A percentile compares a stretch with the other conserved stretches of the same genome.
Evolutionary conservation across 2,888 invertebrate species (phyloP).

Genomic region (Chironomus riparius): DNA sequence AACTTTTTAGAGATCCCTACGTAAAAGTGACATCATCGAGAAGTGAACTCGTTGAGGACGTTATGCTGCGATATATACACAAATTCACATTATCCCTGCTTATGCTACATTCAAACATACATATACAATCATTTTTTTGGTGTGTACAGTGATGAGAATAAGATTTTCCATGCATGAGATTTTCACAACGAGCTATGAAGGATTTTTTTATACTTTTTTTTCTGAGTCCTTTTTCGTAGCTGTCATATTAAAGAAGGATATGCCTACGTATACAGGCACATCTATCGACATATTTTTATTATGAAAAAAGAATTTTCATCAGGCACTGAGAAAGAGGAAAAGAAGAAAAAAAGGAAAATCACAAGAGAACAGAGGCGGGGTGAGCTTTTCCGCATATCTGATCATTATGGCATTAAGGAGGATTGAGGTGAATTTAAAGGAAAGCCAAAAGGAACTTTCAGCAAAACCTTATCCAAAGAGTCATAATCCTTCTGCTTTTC

Average conservation of each 20-base stretch:
- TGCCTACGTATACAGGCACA: neutral
- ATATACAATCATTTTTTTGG: neutral
- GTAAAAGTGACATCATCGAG: neutral
- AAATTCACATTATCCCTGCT: neutral
- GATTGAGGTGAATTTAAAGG: constrained; percentile 7
- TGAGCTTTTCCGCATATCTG: constrained; percentile 15
- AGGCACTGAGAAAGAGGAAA: neutral
- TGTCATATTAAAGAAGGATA: neutral
- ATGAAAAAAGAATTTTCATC: neutral
- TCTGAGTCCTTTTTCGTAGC: neutral
- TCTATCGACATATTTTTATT: neutral
- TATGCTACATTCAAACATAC: neutral
- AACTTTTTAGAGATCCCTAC: neutral
- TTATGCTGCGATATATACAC: neutral
- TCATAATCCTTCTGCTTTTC: neutral
- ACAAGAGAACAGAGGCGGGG: neutral
- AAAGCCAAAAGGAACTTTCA: neutral
- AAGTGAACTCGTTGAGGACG: neutral
- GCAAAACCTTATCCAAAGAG: neutral
- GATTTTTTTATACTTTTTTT: neutral
- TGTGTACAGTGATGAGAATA: neutral
- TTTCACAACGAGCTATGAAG: neutral
- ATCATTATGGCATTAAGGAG: constrained; percentile 8
- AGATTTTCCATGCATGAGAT: neutral
- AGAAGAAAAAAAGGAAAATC: neutral